Percentiles rank a stretch among this genome's conserved stretches.
These are phyloP conservation scores for pig (Sus scrofa) DNA, from an alignment of 2,113 vertebrate genomes.

Conservation along the genomic window DNA sequence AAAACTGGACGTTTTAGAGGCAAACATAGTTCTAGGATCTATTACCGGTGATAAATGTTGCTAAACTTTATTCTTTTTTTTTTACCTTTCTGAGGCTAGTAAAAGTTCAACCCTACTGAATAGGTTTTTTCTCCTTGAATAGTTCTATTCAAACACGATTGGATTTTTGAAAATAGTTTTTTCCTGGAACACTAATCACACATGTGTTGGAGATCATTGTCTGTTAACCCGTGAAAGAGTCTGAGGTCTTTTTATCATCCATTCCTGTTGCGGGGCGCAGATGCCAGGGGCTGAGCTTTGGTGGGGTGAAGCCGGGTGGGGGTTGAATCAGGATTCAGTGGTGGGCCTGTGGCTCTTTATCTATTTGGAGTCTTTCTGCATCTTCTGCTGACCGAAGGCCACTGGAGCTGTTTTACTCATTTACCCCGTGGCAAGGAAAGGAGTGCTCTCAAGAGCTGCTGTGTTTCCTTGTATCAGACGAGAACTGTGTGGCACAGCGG, in stretches of 20 bases:
- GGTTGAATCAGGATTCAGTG: neutral
- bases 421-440: neutral
- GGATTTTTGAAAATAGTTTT: constrained; percentile 28
- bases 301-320: too few species aligned
- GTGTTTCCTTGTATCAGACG: neutral
- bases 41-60: neutral
- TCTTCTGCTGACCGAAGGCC: neutral
- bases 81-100: constrained; percentile 7
- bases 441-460: neutral
- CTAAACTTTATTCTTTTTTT: neutral
- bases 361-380: neutral
- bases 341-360: neutral
- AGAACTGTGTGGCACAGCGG: neutral
- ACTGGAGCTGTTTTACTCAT: neutral
- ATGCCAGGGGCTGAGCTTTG: neutral
- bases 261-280: neutral
- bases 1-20: constrained; percentile 5
- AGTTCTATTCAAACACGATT: neutral
- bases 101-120: neutral
- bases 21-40: neutral
- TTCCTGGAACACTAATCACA: neutral
- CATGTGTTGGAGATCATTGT: neutral
- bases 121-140: neutral
- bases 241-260: neutral
- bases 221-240: neutral